These are phyloP conservation scores for Leptura quadrifasciata DNA, from an alignment of 2,888 invertebrate genomes.

Conservation along the genomic window DNA sequence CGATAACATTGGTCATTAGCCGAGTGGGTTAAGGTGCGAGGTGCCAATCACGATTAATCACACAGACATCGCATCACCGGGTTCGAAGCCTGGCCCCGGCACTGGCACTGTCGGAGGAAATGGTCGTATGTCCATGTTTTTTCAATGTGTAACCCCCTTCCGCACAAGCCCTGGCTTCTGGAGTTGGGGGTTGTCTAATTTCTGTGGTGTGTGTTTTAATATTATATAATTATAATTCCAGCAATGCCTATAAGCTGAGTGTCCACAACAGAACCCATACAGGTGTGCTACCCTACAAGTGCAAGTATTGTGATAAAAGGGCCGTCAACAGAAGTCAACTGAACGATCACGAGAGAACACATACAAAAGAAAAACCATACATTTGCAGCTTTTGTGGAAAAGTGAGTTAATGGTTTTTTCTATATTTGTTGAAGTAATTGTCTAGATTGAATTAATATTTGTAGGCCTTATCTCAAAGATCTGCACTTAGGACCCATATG, in stretches of 20 bases:
- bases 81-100: too few species aligned
- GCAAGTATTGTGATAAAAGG: conserved; percentile 66
- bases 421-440: neutral
- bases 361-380: conserved; percentile 66
- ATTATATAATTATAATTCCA: conserved; percentile 43
- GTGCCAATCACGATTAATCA: too few species aligned
- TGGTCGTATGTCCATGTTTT: too few species aligned
- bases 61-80: too few species aligned
- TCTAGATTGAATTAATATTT: neutral
- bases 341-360: conserved; percentile 65
- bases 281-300: conserved; percentile 64
- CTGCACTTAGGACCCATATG: conserved; percentile 69
- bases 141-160: too few species aligned
- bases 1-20: too few species aligned
- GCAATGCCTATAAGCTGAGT: conserved; percentile 61
- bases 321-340: conserved; percentile 63
- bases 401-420: neutral
- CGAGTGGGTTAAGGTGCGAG: too few species aligned
- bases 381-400: conserved; percentile 30
- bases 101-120: too few species aligned
- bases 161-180: too few species aligned
- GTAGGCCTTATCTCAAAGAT: conserved; percentile 65
- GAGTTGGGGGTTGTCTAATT: too few species aligned
- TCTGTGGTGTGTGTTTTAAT: too few species aligned
- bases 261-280: conserved; percentile 66